Conservation (phyloP, 2,888 invertebrate species). For the Deilephila elpenor region DNA sequence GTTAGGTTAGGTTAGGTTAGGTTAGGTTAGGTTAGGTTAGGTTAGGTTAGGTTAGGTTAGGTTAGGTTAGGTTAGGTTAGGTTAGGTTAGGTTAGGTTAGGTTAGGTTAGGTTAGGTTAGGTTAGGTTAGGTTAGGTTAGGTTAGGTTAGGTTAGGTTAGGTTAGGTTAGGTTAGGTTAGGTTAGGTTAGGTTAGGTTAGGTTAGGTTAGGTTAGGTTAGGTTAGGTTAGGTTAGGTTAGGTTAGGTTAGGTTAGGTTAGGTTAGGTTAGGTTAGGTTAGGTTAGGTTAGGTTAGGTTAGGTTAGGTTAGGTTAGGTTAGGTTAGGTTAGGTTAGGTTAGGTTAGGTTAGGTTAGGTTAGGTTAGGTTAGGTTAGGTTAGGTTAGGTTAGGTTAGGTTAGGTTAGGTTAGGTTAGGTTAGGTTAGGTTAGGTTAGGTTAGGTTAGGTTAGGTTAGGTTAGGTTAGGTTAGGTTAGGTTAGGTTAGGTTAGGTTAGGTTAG, state of each 20-base stretch:
- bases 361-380: slow-evolving; percentile 42
- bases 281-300: slow-evolving; percentile 40
- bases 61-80: slow-evolving; percentile 6
- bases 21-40: slow-evolving; percentile 6
- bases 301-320: slow-evolving; percentile 41
- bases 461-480: slow-evolving; percentile 38
- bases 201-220: slow-evolving; percentile 12
- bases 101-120: slow-evolving; percentile 6
- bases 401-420: slow-evolving; percentile 37
- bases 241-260: slow-evolving; percentile 39
- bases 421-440: slow-evolving; percentile 40
- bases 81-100: slow-evolving; percentile 6
- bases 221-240: slow-evolving; percentile 37
- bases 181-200: slow-evolving; percentile 6
- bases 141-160: slow-evolving; percentile 6
- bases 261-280: slow-evolving; percentile 38
- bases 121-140: slow-evolving; percentile 6
- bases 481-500: slow-evolving; percentile 40
- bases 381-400: slow-evolving; percentile 38
- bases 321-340: slow-evolving; percentile 43
- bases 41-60: slow-evolving; percentile 6
- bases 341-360: slow-evolving; percentile 44
- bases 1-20: slow-evolving; percentile 25
- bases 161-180: slow-evolving; percentile 6
- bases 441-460: slow-evolving; percentile 38